Evolutionary conservation across 1,140 invertebrate species (phyloP), one percentile per base, ranked within the genome.

Genomic region (Pteromalus puparum): DNA sequence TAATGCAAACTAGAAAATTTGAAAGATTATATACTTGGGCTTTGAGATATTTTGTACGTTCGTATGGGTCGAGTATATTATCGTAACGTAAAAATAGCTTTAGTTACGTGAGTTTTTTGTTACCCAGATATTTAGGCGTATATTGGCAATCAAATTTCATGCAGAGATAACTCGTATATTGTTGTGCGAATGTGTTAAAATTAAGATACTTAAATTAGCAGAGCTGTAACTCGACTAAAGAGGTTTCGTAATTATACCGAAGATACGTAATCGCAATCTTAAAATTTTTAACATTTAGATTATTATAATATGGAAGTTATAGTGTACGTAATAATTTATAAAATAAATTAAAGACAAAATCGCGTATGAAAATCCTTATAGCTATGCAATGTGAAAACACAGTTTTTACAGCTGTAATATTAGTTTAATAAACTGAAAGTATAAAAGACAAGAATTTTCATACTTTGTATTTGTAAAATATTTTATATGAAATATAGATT

Each of bases 1-100:
- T 84, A 79, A 7, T 84, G 76, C 82, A 84, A 84, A 84, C 65
- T 84, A 79, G 38, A 77, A 78, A 48, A 1, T 72, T 78, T 34
- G 9, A 21, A 38, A n/a, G 70, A 61, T 78, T 48, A 7, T 61
- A 61, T 21, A 21, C 53, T 61, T 61, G 53, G 53, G 9, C 6
- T 67, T 82, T 24, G 46, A 53, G 1, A 74, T 53, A 73, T 73
- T 81, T 53, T 83, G 28, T n/a, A 83, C 24, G 12, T 72, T 53
- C 61, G n/a, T 72, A 83, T 21, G 5, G 26, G 9, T 73, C 26
- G 7, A 82, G 18, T 77, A 77, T 77, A 24, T n/a, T 34, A n/a
- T 67, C 65, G 65, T 48, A 48, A 48, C 21, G 21, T 81, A 34
- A 46, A 28, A 24, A 61, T 42, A 72, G 42, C 68, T 70, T 34